Base-by-base conservation (phyloP, 2,113 vertebrate genomes). In the Chaenocephalus aceratus region DNA sequence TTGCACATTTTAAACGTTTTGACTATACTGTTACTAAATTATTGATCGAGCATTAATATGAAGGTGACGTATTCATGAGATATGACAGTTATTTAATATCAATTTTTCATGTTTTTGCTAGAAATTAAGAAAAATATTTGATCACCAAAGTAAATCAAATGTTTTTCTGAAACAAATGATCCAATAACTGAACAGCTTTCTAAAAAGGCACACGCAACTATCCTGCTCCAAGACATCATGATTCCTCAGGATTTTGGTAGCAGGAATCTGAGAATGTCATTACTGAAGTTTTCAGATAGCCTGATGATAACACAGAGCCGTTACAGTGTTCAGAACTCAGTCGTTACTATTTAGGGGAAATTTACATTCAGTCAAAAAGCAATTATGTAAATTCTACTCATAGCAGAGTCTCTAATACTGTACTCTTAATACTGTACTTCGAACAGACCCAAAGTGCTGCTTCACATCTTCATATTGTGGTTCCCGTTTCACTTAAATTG, bases 131-230 rank as follows among this genome's bases (percentile, higher is more conserved):
- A 65, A 75, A 34, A 51, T 1, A 34, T 7, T 16, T 12, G 14
- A 73, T 67, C 57, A 72, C 18, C 57, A 61, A 58, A 83, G 63
- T 7, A 52, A 46, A 34, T 60, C 16, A 0, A 30, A 65, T 23
- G n/a, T 14, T 34, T 34, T 75, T 77, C 63, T 65, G 30, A 67
- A 87, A 73, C 21, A 21, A 77, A 72, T 59, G 2, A 80, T 72
- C 44, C 54, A 69, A 84, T 77, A 59, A 41, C 45, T 7, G 68
- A 78, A 72, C 48, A 58, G 57, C 60, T 61, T 73, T 79, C 75
- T 83, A 76, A 89, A 76, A 89, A 92, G 89, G 88, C 88, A 93
- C 91, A 73, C 52, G 53, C 72, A 77, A 82, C 76, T 83, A 34
- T 74, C 77, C 21, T 1, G 70, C 59, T 83, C 75, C 14, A 41